Percentiles rank a stretch among this genome's conserved stretches.
These are phyloP conservation scores for Lamprologus sp. DNA, from an alignment of 2,113 vertebrate genomes.

Conservation along the genomic window DNA sequence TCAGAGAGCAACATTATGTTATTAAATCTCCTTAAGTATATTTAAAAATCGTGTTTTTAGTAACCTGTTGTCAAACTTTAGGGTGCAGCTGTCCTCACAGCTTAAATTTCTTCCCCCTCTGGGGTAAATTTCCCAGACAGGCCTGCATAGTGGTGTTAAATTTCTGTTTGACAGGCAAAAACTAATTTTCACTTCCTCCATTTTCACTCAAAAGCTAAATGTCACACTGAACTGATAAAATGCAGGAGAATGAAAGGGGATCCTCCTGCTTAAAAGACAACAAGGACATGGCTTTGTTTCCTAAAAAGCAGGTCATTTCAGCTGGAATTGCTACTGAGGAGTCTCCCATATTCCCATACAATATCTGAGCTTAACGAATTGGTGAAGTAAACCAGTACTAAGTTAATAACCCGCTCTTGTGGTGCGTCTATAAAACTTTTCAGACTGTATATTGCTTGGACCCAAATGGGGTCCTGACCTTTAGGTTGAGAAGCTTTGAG, in stretches of 20 bases:
- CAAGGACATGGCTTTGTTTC: background rate
- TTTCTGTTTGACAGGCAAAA: background rate
- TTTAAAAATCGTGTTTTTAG: background rate
- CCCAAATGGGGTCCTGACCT: background rate
- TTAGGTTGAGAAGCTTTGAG: background rate
- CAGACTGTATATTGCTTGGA: background rate
- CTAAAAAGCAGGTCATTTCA: background rate
- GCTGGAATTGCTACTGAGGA: background rate
- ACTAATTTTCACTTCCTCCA: background rate
- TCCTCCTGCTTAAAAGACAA: background rate
- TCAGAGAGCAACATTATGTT: background rate
- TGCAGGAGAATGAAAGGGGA: background rate
- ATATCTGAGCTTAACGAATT: fast-evolving
- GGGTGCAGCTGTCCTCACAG: background rate
- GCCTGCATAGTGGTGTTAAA: background rate
- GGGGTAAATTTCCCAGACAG: background rate
- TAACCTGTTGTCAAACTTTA: background rate
- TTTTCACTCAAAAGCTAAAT: background rate
- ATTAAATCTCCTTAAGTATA: background rate
- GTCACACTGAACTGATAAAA: background rate
- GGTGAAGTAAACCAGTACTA: background rate
- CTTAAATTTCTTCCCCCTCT: background rate
- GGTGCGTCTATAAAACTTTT: background rate
- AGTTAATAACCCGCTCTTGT: background rate
- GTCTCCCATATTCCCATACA: background rate